phyloP scores from a whole-genome alignment of 2,888 invertebrate species.

The Andrena dorsata region DNA sequence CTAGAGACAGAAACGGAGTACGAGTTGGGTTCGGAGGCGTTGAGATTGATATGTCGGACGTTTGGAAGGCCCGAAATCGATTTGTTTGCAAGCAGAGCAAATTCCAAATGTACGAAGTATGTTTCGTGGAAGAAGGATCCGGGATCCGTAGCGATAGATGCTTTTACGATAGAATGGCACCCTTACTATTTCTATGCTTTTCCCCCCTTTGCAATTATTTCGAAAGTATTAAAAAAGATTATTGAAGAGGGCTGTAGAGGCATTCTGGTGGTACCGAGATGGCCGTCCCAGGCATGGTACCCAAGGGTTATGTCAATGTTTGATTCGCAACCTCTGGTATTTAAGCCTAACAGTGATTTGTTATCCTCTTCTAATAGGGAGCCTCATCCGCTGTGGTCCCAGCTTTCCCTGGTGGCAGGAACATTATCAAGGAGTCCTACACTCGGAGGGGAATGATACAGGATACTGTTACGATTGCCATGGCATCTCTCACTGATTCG shows the following conservation, averaged over 20 bases:
- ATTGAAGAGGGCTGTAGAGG: neutral
- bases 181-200: neutral
- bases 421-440: neutral
- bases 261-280: conserved; percentile 2
- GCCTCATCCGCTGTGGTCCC: neutral
- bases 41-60: neutral
- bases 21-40: neutral
- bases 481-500: neutral
- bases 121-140: conserved; percentile 4
- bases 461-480: neutral
- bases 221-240: neutral
- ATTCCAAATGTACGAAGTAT: neutral
- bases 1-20: neutral
- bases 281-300: neutral
- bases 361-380: neutral
- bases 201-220: neutral
- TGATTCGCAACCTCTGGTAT: neutral
- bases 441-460: neutral
- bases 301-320: neutral
- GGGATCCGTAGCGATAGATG: neutral
- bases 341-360: neutral
- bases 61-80: neutral
- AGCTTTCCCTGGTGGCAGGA: neutral
- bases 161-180: neutral
- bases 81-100: neutral